These are phyloP conservation scores for Syritta pipiens DNA, from an alignment of 2,888 invertebrate species.

Conservation along the genomic window DNA sequence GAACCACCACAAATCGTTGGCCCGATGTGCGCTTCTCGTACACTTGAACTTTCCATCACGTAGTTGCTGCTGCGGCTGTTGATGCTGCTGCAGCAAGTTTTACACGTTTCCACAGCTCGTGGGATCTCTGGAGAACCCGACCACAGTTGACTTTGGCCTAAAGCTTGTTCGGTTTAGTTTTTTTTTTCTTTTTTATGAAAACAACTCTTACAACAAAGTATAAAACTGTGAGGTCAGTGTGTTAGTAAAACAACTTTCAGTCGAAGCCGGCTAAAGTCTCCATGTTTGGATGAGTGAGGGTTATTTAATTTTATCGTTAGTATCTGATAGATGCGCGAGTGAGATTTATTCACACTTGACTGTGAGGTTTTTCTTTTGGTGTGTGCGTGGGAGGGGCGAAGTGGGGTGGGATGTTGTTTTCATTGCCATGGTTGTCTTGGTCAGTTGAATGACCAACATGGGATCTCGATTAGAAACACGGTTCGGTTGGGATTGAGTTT, in stretches of 20 bases:
- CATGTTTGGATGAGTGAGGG: slow-evolving; percentile 40
- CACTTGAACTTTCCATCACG: slow-evolving; percentile 51
- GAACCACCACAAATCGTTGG: slow-evolving; percentile 7
- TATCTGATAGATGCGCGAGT: slow-evolving; percentile 19
- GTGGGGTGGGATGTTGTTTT: not conserved
- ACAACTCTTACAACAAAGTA: slow-evolving; percentile 16
- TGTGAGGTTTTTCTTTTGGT: not conserved
- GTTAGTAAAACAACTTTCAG: slow-evolving; percentile 61
- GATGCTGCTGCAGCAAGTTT: slow-evolving; percentile 41
- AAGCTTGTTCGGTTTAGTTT: slow-evolving; percentile 28
- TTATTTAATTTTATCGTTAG: slow-evolving; percentile 34
- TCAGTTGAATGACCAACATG: slow-evolving; percentile 48
- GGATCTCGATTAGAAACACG: too few relatives aligned
- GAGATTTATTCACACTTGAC: slow-evolving; percentile 24
- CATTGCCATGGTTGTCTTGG: slow-evolving; percentile 12
- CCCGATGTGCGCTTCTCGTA: slow-evolving; percentile 7
- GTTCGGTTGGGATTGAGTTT: too few relatives aligned
- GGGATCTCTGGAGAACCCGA: slow-evolving; percentile 16
- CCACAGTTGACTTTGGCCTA: slow-evolving; percentile 48
- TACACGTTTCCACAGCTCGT: slow-evolving; percentile 36
- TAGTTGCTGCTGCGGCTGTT: too few relatives aligned
- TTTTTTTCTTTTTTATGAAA: slow-evolving; percentile 6
- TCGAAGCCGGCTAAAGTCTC: slow-evolving; percentile 36
- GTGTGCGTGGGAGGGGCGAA: not conserved
- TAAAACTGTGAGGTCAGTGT: slow-evolving; percentile 43